Evolutionary conservation across 1,140 invertebrate species (phyloP).

Genomic region (Ectropis grisescens): DNA sequence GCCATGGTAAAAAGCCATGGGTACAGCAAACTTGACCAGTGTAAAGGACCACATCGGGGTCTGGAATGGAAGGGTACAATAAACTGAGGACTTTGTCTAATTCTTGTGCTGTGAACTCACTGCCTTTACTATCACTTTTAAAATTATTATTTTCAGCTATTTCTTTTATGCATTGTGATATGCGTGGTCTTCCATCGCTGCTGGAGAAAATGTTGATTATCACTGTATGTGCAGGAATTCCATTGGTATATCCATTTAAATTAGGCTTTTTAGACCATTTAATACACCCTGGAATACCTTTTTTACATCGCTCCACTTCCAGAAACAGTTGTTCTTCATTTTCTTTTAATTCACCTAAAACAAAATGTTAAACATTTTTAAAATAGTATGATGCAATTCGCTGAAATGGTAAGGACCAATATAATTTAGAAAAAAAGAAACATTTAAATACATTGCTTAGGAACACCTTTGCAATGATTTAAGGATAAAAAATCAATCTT

Average conservation of each 20-base stretch:
- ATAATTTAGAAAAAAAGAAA: no score
- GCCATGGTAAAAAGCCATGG: constrained; percentile 78
- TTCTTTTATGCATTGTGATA: constrained; percentile 51
- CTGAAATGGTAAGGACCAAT: no score
- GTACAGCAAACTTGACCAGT: constrained; percentile 72
- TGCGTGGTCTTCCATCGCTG: constrained; percentile 70
- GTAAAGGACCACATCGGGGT: constrained; percentile 77
- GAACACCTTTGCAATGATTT: no score
- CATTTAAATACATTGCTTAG: no score
- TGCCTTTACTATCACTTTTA: constrained; percentile 19
- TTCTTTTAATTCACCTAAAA: constrained; percentile 72
- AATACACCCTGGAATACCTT: constrained; percentile 67
- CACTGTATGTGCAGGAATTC: constrained; percentile 62
- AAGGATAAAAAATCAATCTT: no score
- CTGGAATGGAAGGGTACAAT: constrained; percentile 70
- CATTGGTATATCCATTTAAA: constrained; percentile 71
- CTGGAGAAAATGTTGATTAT: constrained; percentile 53
- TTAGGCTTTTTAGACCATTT: constrained; percentile 69
- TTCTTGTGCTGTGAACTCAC: constrained; percentile 44
- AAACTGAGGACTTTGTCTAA: constrained; percentile 64
- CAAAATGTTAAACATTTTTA: no score
- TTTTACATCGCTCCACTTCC: constrained; percentile 66
- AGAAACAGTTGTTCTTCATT: constrained; percentile 70
- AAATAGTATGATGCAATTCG: no score
- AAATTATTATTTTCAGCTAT: constrained; percentile 33